phyloP scores from a whole-genome alignment of 2,797 vertebrate species.

The Acanthiza pusilla region DNA sequence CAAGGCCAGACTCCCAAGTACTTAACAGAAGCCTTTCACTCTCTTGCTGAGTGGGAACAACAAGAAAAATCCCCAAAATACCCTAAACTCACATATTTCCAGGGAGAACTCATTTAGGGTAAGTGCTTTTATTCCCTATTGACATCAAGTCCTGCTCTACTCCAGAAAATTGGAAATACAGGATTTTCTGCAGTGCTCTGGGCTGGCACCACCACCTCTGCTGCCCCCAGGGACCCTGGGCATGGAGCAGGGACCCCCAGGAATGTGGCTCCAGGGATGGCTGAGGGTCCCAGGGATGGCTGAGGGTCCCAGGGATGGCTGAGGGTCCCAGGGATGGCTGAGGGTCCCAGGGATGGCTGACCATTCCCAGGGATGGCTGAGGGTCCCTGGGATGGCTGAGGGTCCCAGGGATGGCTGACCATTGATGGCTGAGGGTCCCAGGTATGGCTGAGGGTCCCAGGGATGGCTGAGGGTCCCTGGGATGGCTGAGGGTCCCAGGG shows the following conservation, averaged over 20 bases:
- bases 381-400: too few relatives aligned
- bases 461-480: too few relatives aligned
- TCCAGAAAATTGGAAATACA: background rate
- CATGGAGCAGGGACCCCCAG: too few relatives aligned
- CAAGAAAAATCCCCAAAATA: background rate
- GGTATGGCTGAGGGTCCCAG: background rate
- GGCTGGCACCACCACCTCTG: background rate
- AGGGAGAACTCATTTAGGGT: background rate
- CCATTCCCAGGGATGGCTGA: background rate
- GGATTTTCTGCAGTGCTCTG: background rate
- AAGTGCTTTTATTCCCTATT: background rate
- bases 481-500: too few relatives aligned
- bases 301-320: too few relatives aligned
- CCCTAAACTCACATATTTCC: accelerated
- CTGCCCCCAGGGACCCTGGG: background rate
- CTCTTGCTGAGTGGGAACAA: accelerated
- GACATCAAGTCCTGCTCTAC: background rate
- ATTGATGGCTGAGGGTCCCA: background rate
- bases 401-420: too few relatives aligned
- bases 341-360: background rate
- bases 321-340: too few relatives aligned
- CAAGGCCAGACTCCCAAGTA: background rate
- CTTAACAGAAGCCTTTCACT: background rate
- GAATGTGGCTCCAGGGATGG: too few relatives aligned
- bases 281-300: background rate